Percentiles rank a stretch among this genome's conserved stretches.
These are phyloP conservation scores for Pogonophryne albipinna DNA, from an alignment of 2,797 vertebrate species.

Conservation along the genomic window DNA sequence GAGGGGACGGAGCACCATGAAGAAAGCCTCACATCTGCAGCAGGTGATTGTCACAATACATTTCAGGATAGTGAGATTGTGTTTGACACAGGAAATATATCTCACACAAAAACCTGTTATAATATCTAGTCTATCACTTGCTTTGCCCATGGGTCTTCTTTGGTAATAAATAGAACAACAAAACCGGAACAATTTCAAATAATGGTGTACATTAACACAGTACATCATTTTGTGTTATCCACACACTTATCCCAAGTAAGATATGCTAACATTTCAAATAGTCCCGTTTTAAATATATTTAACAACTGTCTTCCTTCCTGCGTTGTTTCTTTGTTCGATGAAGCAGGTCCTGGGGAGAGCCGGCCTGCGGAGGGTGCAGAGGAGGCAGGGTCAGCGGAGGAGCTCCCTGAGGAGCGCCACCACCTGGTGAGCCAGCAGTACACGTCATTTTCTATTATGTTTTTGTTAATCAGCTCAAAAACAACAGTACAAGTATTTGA, in stretches of 20 bases:
- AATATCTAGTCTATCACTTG: background rate
- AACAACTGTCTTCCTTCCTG: slow-evolving; percentile 15
- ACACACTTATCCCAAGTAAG: background rate
- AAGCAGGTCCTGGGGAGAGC: slow-evolving; percentile 45
- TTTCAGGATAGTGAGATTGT: background rate
- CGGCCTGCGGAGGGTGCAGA: slow-evolving; percentile 40
- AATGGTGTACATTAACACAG: background rate
- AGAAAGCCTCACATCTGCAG: slow-evolving; percentile 36
- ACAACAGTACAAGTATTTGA: background rate
- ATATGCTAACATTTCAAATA: slow-evolving; percentile 11
- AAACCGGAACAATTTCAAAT: background rate
- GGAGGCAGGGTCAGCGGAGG: slow-evolving; percentile 41
- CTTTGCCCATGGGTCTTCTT: background rate
- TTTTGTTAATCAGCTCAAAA: slow-evolving; percentile 13
- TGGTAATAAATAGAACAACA: background rate
- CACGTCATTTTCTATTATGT: slow-evolving; percentile 14
- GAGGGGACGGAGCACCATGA: slow-evolving; percentile 65
- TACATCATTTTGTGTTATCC: background rate
- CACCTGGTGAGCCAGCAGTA: slow-evolving; percentile 59
- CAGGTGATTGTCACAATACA: slow-evolving; percentile 53
- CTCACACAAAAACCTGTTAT: background rate
- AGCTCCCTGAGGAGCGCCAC: slow-evolving; percentile 43
- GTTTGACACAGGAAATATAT: background rate
- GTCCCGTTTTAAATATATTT: slow-evolving; percentile 1
- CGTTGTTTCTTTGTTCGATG: slow-evolving; percentile 31